A percentile compares a stretch with the other conserved stretches of the same genome.
Evolutionary conservation across 2,888 invertebrate genomes (phyloP).

Genomic region (Epinotia bilunana): DNA sequence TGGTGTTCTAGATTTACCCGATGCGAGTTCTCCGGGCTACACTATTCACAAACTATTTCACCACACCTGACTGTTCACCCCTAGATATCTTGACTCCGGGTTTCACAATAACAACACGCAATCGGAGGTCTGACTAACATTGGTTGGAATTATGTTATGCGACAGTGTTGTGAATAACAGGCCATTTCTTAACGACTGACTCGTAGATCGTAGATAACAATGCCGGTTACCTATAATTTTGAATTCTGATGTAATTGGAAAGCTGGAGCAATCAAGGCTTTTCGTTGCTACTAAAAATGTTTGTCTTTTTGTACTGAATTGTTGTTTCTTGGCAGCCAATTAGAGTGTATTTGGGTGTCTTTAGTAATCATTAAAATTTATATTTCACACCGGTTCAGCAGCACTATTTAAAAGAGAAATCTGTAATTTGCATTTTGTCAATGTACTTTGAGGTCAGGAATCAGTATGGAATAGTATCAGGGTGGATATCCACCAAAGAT

Average conservation of each 20-base stretch:
- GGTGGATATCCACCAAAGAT: too few relatives aligned
- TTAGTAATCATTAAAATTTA: too few relatives aligned
- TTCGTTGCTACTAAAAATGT: not conserved
- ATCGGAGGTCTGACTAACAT: not conserved
- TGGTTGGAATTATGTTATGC: not conserved
- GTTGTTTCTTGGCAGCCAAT: not conserved
- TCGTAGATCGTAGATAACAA: not conserved
- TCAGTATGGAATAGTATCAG: too few relatives aligned
- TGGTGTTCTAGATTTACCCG: not conserved
- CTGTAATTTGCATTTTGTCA: too few relatives aligned
- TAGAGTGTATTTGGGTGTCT: too few relatives aligned
- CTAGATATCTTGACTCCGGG: not conserved
- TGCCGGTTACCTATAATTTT: not conserved
- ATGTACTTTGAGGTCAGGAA: too few relatives aligned
- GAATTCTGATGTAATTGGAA: not conserved
- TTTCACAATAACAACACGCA: not conserved
- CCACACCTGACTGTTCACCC: too few relatives aligned
- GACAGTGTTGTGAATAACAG: not conserved
- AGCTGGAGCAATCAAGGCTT: not conserved
- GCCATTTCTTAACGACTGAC: not conserved
- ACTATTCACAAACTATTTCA: not conserved
- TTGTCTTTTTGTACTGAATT: not conserved
- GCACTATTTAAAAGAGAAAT: too few relatives aligned
- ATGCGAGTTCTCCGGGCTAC: not conserved
- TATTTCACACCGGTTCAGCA: too few relatives aligned